Evolutionary conservation across 2,888 invertebrate genomes (phyloP).

Genomic region (Cheilosia soror): DNA sequence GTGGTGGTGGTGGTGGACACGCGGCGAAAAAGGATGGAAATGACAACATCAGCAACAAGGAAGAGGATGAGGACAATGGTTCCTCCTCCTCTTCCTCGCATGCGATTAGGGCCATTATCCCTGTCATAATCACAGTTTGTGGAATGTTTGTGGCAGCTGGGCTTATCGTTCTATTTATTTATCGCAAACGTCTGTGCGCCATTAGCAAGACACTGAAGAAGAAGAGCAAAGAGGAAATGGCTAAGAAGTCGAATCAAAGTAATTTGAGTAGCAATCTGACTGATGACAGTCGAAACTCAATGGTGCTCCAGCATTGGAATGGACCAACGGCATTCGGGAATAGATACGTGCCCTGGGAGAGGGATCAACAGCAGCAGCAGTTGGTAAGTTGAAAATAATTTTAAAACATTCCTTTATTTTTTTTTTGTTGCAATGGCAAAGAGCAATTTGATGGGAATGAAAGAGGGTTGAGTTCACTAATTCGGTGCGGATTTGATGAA

Average conservation of each 20-base stretch:
- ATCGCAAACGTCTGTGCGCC: slow-evolving; percentile 89
- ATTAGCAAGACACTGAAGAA: slow-evolving; percentile 86
- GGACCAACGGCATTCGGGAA: slow-evolving; percentile 92
- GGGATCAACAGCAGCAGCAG: slow-evolving; percentile 84
- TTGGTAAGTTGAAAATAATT: slow-evolving; percentile 81
- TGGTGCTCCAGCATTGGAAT: slow-evolving; percentile 91
- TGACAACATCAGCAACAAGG: slow-evolving; percentile 28
- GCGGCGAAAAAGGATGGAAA: slow-evolving; percentile 43
- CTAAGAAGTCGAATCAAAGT: slow-evolving; percentile 84
- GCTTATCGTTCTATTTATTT: slow-evolving; percentile 87
- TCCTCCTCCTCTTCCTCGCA: slow-evolving; percentile 80
- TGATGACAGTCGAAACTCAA: slow-evolving; percentile 83
- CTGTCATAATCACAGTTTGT: slow-evolving; percentile 88
- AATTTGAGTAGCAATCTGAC: slow-evolving; percentile 81
- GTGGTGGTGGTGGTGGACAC: slow-evolving; percentile 24
- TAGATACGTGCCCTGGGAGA: slow-evolving; percentile 93
- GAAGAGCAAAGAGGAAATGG: slow-evolving; percentile 90
- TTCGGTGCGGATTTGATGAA: slow-evolving; percentile 15
- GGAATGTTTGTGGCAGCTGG: slow-evolving; percentile 88
- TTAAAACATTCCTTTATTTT: slow-evolving; percentile 12
- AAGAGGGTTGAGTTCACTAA: neutral
- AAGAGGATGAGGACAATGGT: slow-evolving; percentile 61
- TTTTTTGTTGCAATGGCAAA: slow-evolving; percentile 7
- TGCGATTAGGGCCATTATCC: slow-evolving; percentile 88
- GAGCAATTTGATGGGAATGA: neutral